A percentile compares a stretch with the other conserved stretches of the same genome.
phyloP scores from a whole-genome alignment of 2,113 vertebrate genomes.

The Gnathochromis pfefferi region DNA sequence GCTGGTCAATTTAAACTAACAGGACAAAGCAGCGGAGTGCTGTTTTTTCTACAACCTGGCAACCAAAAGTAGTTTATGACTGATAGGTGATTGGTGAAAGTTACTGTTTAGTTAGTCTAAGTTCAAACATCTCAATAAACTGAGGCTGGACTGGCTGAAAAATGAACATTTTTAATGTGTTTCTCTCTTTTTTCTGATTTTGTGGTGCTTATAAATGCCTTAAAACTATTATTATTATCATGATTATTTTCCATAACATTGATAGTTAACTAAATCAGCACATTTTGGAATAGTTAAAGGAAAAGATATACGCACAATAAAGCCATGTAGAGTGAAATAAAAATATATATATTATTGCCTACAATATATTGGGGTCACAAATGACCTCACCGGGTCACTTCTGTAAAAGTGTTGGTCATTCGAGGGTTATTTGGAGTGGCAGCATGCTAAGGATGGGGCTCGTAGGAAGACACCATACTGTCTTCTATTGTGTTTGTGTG shows the following conservation, averaged over 20 bases:
- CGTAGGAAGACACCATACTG: background rate
- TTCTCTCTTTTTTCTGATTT: background rate
- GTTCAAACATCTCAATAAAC: background rate
- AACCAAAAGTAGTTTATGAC: background rate
- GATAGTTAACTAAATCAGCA: background rate
- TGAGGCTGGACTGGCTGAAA: background rate
- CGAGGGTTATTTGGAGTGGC: background rate
- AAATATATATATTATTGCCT: background rate
- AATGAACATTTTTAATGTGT: background rate
- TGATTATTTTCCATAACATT: background rate
- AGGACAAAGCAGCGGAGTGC: background rate
- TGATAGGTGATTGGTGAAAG: background rate
- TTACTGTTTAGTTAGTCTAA: background rate
- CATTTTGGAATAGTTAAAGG: background rate
- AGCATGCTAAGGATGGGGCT: background rate
- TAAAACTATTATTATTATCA: background rate
- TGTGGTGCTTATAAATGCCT: background rate
- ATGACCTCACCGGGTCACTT: background rate
- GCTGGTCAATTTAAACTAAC: background rate
- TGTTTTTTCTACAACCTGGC: background rate
- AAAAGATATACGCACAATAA: accelerated
- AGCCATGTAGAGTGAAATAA: background rate
- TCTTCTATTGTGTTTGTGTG: slow-evolving; percentile 8
- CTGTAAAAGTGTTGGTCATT: background rate
- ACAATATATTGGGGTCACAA: background rate